Conservation (phyloP, 1,140 invertebrate species). For the Lepidotrigona ventralis region DNA sequence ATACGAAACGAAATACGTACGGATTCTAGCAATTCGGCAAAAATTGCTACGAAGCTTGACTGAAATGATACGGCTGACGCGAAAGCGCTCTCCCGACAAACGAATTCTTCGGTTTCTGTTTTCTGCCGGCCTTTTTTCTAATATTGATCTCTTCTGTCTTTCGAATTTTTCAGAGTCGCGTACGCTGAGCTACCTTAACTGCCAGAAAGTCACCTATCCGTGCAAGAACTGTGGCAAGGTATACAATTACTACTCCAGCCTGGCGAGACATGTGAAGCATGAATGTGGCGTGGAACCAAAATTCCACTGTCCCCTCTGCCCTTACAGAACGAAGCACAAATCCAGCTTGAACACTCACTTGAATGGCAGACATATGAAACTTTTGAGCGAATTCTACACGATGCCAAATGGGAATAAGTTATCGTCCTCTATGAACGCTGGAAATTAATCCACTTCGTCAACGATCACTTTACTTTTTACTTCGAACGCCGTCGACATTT, state of each 20-base stretch:
- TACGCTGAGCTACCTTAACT: slow-evolving; percentile 45
- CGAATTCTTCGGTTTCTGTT: slow-evolving; percentile 15
- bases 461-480: no score
- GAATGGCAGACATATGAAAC: slow-evolving; percentile 73
- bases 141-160: slow-evolving; percentile 55
- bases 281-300: slow-evolving; percentile 81
- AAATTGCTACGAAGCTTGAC: neutral
- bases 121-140: slow-evolving; percentile 30
- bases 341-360: slow-evolving; percentile 74
- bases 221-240: slow-evolving; percentile 77
- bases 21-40: neutral
- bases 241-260: slow-evolving; percentile 78
- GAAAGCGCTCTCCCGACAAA: neutral
- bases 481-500: neutral
- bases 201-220: slow-evolving; percentile 72
- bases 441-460: slow-evolving; percentile 28
- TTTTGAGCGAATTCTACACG: slow-evolving; percentile 65
- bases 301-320: slow-evolving; percentile 78
- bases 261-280: slow-evolving; percentile 79
- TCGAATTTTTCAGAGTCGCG: slow-evolving; percentile 68
- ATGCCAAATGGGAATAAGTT: slow-evolving; percentile 62
- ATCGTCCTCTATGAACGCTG: slow-evolving; percentile 40
- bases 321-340: slow-evolving; percentile 74
- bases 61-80: neutral
- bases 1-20: neutral